Conservation (phyloP, 2,797 vertebrate species). For the Hirundo rustica region DNA sequence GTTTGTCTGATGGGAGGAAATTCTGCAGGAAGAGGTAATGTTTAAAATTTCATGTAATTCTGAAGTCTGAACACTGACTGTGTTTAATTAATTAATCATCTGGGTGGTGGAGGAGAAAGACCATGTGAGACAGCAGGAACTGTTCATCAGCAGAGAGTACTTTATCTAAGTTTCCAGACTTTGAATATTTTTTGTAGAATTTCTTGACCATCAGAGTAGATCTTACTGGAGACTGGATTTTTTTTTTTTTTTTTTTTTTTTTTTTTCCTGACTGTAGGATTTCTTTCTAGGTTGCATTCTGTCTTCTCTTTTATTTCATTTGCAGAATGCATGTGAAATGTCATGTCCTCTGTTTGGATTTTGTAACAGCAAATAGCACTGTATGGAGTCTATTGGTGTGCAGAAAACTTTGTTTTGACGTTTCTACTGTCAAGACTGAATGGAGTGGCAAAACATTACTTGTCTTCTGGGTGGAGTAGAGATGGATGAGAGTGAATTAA, state of each 20-base stretch:
- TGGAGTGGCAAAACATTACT: background rate
- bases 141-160: background rate
- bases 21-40: background rate
- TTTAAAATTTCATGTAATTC: background rate
- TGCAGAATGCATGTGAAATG: background rate
- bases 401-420: background rate
- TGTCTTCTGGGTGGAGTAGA: background rate
- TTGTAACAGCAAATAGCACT: background rate
- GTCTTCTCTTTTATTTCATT: background rate
- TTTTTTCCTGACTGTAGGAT: background rate
- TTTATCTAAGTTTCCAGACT: background rate
- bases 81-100: background rate
- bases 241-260: background rate
- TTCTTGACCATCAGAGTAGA: background rate
- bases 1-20: background rate
- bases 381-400: accelerated
- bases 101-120: background rate
- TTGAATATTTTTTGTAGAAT: background rate
- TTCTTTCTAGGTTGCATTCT: background rate
- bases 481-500: background rate
- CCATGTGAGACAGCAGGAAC: background rate
- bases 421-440: background rate
- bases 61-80: background rate
- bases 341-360: background rate
- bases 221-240: background rate